Conservation (phyloP, 2,888 invertebrate species). For the Anoplius nigerrimus region DNA sequence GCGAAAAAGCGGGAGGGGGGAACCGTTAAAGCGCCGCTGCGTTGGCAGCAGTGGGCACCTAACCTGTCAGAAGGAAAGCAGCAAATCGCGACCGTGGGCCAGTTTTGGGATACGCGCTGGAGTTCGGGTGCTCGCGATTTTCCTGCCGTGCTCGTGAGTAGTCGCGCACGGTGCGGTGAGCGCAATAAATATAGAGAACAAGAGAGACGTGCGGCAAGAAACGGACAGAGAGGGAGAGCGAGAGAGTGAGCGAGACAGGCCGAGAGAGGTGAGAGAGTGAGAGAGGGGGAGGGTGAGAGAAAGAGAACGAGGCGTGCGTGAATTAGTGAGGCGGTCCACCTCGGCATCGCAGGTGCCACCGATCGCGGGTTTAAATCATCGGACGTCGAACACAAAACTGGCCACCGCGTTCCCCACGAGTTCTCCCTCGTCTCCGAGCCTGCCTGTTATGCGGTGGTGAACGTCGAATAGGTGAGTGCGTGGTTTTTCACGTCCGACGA, state of each 20-base stretch:
- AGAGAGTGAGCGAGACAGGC: constrained; percentile 7
- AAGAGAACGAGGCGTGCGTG: constrained; percentile 33
- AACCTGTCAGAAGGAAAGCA: constrained; percentile 63
- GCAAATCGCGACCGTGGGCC: constrained; percentile 42
- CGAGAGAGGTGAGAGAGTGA: constrained; percentile 15
- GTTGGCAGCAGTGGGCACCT: constrained; percentile 57
- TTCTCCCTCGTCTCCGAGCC: constrained; percentile 44
- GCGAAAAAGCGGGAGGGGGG: background rate
- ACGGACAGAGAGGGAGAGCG: background rate
- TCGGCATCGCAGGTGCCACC: constrained; percentile 28
- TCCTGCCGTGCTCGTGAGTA: constrained; percentile 34
- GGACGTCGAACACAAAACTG: constrained; percentile 34
- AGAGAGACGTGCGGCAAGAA: background rate
- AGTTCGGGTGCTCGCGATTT: constrained; percentile 32
- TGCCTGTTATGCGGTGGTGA: constrained; percentile 69
- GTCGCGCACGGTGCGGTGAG: constrained; percentile 14
- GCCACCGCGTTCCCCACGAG: constrained; percentile 37
- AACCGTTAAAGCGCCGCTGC: background rate
- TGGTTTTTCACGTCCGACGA: constrained; percentile 21
- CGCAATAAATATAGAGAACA: too few species aligned
- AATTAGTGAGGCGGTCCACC: constrained; percentile 25
- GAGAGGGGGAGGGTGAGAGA: constrained; percentile 24
- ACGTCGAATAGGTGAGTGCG: constrained; percentile 57
- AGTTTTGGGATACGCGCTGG: constrained; percentile 31
- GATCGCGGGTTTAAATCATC: constrained; percentile 36